Evolutionary conservation across 2,797 vertebrate species (phyloP).

Genomic region (Sphenodon punctatus): DNA sequence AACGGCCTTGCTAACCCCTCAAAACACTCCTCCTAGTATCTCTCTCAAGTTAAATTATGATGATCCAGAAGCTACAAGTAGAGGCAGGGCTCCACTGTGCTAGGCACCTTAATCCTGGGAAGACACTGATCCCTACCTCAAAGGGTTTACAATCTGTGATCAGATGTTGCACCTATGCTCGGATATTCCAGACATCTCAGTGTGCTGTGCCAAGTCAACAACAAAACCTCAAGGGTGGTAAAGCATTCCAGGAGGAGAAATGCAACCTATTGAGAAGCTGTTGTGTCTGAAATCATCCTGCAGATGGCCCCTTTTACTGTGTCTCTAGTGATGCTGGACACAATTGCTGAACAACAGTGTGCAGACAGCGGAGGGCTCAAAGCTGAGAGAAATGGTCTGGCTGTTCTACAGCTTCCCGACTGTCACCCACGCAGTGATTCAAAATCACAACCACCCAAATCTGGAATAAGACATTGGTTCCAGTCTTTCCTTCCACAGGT

Average conservation of each 20-base stretch:
- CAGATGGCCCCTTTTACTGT: constrained; percentile 64
- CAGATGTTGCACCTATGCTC: too few relatives aligned
- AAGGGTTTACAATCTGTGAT: background rate
- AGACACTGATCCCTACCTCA: background rate
- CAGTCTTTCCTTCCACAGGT: rapidly evolving
- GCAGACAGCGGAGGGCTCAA: background rate
- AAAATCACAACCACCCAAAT: rapidly evolving
- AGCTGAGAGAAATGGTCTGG: background rate
- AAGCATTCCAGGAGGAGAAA: rapidly evolving
- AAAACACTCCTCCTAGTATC: background rate
- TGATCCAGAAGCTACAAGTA: too few relatives aligned
- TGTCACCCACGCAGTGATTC: background rate
- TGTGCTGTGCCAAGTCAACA: background rate
- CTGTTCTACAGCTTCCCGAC: rapidly evolving
- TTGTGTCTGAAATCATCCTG: constrained; percentile 13
- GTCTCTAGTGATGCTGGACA: background rate
- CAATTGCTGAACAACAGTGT: rapidly evolving
- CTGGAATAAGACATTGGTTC: background rate
- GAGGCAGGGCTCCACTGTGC: background rate
- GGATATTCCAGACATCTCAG: too few relatives aligned
- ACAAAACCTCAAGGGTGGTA: background rate
- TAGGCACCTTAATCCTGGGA: background rate
- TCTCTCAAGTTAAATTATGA: background rate
- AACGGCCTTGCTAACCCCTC: background rate
- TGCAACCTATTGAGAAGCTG: background rate